These are phyloP conservation scores for Zaprionus ornatus DNA, from an alignment of 1,140 invertebrate genomes.

Conservation along the genomic window DNA sequence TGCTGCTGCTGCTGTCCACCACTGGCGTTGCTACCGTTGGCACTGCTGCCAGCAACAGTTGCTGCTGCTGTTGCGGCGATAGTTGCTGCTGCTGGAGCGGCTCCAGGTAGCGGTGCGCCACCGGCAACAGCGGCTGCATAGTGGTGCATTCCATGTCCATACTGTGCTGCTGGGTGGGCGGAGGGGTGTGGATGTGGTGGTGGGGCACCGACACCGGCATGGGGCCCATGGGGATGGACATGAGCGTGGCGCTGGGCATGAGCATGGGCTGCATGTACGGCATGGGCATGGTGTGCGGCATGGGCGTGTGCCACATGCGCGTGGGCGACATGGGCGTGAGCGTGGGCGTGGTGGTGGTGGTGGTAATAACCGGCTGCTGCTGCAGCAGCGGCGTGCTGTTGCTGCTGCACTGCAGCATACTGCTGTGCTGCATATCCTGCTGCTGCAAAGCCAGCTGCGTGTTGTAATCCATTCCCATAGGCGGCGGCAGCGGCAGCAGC, in stretches of 20 bases:
- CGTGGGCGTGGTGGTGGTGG: slow-evolving; percentile 37
- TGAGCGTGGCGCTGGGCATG: slow-evolving; percentile 19
- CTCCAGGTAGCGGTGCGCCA: slow-evolving; percentile 39
- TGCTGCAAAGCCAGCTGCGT: slow-evolving; percentile 80
- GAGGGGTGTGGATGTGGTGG: slow-evolving; percentile 38
- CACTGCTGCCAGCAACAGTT: slow-evolving; percentile 7
- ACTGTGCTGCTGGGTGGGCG: slow-evolving; percentile 38
- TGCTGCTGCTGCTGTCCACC: slow-evolving; percentile 27
- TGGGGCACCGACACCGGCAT: too few relatives aligned
- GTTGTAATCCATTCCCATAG: slow-evolving; percentile 81
- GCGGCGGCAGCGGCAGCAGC: slow-evolving; percentile 74
- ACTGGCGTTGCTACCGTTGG: slow-evolving; percentile 14
- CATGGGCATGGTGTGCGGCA: slow-evolving; percentile 13
- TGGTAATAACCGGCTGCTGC: slow-evolving; percentile 73
- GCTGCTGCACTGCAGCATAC: slow-evolving; percentile 76
- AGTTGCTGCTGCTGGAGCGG: slow-evolving; percentile 34
- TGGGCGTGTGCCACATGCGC: slow-evolving; percentile 19
- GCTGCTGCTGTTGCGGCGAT: slow-evolving; percentile 29
- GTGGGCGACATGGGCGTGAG: slow-evolving; percentile 1
- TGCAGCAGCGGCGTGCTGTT: slow-evolving; percentile 58
- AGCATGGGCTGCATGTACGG: slow-evolving; percentile 2
- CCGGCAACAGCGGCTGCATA: slow-evolving; percentile 55
- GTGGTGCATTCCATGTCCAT: slow-evolving; percentile 69
- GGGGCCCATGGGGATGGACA: slow-evolving; percentile 4
- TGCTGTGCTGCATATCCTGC: slow-evolving; percentile 71